Evolutionary conservation across 1,140 invertebrate genomes (phyloP).

Genomic region (Lepidurus arcticus): DNA sequence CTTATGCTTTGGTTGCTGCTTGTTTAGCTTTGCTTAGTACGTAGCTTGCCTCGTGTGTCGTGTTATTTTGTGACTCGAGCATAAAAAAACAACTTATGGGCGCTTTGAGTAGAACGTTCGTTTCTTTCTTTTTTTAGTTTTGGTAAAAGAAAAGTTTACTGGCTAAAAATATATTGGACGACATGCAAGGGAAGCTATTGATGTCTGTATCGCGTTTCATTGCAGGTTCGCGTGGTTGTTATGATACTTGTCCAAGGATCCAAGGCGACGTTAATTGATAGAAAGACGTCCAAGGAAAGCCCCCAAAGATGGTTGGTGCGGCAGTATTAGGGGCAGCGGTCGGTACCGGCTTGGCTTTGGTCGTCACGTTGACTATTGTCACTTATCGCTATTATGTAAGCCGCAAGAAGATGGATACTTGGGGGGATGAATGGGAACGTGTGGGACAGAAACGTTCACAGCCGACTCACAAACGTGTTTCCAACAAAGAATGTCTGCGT

Average conservation of each 20-base stretch:
- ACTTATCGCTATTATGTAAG: constrained; percentile 58
- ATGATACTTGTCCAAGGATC: background rate
- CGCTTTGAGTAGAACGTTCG: background rate
- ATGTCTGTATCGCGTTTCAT: background rate
- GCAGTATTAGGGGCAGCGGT: constrained; percentile 59
- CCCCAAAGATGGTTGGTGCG: constrained; percentile 48
- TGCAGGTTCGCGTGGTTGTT: background rate
- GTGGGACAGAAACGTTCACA: background rate
- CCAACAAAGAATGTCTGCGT: background rate
- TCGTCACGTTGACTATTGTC: constrained; percentile 59
- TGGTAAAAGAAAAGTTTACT: background rate
- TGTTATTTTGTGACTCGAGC: too few species aligned
- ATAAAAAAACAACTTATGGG: too few species aligned
- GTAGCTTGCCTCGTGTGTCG: too few species aligned
- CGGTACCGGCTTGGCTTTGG: constrained; percentile 56
- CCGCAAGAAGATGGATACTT: constrained; percentile 50
- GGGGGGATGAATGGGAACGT: constrained; percentile 50
- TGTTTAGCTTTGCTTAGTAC: too few species aligned
- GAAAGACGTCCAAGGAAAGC: background rate
- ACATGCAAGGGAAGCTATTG: background rate
- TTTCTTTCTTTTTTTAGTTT: background rate
- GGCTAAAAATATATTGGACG: background rate
- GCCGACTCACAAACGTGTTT: background rate
- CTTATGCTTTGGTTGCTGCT: too few species aligned
- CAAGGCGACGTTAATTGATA: background rate